Evolutionary conservation across 2,113 vertebrate genomes (phyloP).

Genomic region (Hippoglossus stenolepis): DNA sequence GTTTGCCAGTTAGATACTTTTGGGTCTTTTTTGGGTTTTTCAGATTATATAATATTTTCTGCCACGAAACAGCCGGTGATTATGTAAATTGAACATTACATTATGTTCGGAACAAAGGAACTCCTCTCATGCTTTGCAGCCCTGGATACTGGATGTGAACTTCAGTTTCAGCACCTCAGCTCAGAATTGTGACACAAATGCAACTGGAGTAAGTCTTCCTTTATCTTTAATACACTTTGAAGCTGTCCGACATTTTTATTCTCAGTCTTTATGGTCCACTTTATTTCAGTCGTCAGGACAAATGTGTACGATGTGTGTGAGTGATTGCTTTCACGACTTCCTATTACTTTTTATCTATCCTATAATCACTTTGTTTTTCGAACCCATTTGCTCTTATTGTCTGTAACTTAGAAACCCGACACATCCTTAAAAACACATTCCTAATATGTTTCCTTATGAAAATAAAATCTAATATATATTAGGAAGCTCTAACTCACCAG

Average conservation of each 20-base stretch:
- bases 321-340: background rate
- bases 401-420: background rate
- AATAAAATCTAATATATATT: slow-evolving; percentile 1
- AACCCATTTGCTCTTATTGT: background rate
- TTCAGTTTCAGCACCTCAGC: background rate
- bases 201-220: background rate
- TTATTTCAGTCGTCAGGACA: background rate
- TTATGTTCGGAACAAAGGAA: slow-evolving; percentile 10
- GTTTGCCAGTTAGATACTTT: slow-evolving; percentile 46
- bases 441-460: background rate
- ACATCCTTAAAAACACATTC: background rate
- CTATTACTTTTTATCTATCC: background rate
- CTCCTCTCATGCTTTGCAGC: slow-evolving; percentile 4
- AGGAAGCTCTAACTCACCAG: background rate
- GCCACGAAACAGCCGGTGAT: background rate
- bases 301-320: no score
- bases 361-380: slow-evolving; percentile 1
- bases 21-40: background rate
- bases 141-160: slow-evolving; percentile 20
- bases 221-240: background rate
- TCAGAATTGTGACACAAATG: background rate
- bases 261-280: background rate
- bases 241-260: background rate
- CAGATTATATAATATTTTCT: slow-evolving; percentile 14
- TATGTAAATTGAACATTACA: background rate